A percentile compares a stretch with the other conserved stretches of the same genome.
Evolutionary conservation across 2,888 invertebrate species (phyloP).

Genomic region (Malacosoma neustria): DNA sequence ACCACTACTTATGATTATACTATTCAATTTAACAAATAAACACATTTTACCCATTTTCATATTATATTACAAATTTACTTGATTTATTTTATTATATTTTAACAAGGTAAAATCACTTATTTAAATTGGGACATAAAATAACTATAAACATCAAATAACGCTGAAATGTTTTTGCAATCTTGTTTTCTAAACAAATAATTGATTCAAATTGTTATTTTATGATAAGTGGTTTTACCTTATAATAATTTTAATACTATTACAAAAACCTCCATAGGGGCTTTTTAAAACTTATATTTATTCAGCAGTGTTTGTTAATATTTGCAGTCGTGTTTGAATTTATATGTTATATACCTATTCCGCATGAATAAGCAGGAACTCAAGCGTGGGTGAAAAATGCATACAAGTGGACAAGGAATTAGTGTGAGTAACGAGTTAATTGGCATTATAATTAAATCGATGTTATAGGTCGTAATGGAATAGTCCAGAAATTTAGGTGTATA

Average conservation of each 20-base stretch:
- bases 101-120: conserved; percentile 12
- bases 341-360: conserved; percentile 47
- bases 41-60: conserved; percentile 65
- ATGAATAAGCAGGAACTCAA: conserved; percentile 63
- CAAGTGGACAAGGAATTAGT: too few species aligned
- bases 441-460: too few species aligned
- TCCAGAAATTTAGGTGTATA: too few species aligned
- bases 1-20: conserved; percentile 74
- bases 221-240: conserved; percentile 19
- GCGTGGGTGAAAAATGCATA: conserved; percentile 26
- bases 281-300: conserved; percentile 67
- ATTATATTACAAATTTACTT: conserved; percentile 71
- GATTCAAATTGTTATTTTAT: too few species aligned
- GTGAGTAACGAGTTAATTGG: too few species aligned
- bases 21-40: conserved; percentile 73
- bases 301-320: conserved; percentile 53
- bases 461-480: too few species aligned
- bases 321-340: conserved; percentile 57
- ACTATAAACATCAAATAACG: too few species aligned
- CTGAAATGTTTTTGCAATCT: too few species aligned
- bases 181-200: too few species aligned
- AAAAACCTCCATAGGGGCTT: conserved; percentile 73
- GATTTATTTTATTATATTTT: conserved; percentile 40
- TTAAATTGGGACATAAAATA: background rate
- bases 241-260: conserved; percentile 37